phyloP scores from a whole-genome alignment of 92 coral and sea anemone species.

The Actinostola sp. region DNA sequence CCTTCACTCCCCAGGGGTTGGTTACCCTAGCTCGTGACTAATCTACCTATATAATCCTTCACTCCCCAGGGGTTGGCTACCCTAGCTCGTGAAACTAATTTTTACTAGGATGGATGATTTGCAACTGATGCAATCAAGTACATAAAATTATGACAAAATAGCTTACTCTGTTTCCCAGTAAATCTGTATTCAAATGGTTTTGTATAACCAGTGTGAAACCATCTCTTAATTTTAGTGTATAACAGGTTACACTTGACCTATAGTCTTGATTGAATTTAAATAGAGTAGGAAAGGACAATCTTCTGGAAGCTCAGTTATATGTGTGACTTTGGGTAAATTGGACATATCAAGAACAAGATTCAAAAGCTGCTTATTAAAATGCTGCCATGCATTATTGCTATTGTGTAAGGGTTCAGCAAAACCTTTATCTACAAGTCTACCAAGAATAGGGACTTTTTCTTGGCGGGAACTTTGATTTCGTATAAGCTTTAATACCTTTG shows the following conservation, averaged over 20 bases:
- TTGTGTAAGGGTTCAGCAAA: slow-evolving; percentile 60
- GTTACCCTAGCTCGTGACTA: slow-evolving; percentile 39
- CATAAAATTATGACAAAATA: slow-evolving; percentile 69
- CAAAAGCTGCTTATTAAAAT: slow-evolving; percentile 14
- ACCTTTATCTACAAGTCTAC: slow-evolving; percentile 54
- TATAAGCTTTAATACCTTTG: slow-evolving; percentile 39
- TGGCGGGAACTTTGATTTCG: slow-evolving; percentile 52
- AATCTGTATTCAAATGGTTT: slow-evolving; percentile 56
- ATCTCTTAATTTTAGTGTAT: too few species aligned
- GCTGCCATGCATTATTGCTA: too few species aligned
- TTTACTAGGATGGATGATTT: neutral
- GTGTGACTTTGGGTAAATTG: slow-evolving; percentile 44
- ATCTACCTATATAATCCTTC: neutral
- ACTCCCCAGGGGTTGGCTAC: slow-evolving; percentile 56
- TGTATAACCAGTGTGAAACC: slow-evolving; percentile 42
- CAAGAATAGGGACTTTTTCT: slow-evolving; percentile 61
- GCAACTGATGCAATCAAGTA: slow-evolving; percentile 38
- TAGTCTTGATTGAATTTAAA: too few species aligned
- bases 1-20: slow-evolving; percentile 42
- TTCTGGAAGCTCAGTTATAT: slow-evolving; percentile 63
- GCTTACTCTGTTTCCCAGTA: slow-evolving; percentile 63
- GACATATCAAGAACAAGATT: slow-evolving; percentile 38
- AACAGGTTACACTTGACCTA: too few species aligned
- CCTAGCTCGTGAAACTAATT: slow-evolving; percentile 28
- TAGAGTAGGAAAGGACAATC: slow-evolving; percentile 52